phyloP scores from a whole-genome alignment of 92 coral and sea anemone species.

The Porites lobata region DNA sequence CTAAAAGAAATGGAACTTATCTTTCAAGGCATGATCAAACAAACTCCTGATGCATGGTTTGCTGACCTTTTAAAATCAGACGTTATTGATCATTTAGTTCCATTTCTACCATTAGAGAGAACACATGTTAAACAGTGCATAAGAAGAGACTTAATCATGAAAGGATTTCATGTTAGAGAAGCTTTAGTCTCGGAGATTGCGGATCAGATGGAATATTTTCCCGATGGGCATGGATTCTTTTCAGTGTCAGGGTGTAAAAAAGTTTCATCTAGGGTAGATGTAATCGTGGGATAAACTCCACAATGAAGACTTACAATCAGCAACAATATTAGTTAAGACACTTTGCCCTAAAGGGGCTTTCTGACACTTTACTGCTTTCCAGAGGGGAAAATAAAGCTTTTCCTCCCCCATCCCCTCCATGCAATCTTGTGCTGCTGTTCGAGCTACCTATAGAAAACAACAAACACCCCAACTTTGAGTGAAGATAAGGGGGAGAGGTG shows the following conservation, averaged over 20 bases:
- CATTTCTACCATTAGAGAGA: constrained; percentile 87
- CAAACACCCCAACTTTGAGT: too few species aligned
- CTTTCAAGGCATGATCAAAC: constrained; percentile 50
- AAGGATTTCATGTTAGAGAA: constrained; percentile 65
- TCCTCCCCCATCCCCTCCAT: too few species aligned
- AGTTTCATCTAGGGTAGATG: constrained; percentile 91
- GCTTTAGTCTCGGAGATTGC: constrained; percentile 65
- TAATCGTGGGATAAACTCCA: constrained; percentile 63
- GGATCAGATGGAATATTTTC: constrained; percentile 84
- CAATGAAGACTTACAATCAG: neutral
- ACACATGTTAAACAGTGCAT: constrained; percentile 84
- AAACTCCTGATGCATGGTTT: constrained; percentile 68
- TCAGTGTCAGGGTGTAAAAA: constrained; percentile 92
- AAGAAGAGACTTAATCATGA: constrained; percentile 61
- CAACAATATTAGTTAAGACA: neutral
- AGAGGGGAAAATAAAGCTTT: too few species aligned
- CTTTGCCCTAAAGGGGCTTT: too few species aligned
- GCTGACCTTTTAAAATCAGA: constrained; percentile 72
- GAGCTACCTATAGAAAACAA: too few species aligned
- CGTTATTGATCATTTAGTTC: constrained; percentile 82
- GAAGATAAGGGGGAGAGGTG: too few species aligned
- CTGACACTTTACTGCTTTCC: too few species aligned
- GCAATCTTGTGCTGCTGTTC: too few species aligned
- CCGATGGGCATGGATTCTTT: constrained; percentile 69
- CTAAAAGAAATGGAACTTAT: constrained; percentile 71